Conservation (phyloP, 2,888 invertebrate species). For the Eilema depressum region DNA sequence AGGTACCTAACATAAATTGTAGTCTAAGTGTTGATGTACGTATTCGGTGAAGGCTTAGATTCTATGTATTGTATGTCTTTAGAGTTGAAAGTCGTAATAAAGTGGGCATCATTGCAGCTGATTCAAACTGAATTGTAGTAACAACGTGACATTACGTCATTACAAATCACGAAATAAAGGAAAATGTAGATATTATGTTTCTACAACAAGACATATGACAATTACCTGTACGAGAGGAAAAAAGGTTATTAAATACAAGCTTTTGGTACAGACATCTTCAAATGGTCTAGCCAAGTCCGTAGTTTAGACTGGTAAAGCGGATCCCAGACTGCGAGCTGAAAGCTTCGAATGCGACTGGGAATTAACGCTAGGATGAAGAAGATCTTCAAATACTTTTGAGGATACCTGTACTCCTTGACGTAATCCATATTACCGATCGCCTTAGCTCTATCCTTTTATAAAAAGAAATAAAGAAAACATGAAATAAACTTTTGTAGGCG, state of each 20-base stretch:
- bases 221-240: not conserved
- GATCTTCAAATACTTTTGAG: not conserved
- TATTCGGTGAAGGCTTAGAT: not conserved
- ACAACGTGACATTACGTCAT: not conserved
- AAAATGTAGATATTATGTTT: not conserved
- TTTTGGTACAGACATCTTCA: not conserved
- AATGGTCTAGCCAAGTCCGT: no score
- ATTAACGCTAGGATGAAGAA: no score
- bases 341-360: no score
- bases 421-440: not conserved
- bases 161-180: not conserved
- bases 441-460: not conserved
- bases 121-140: not conserved
- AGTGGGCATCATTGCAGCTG: not conserved
- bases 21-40: not conserved
- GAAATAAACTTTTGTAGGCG: not conserved
- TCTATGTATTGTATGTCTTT: not conserved
- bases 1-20: no score
- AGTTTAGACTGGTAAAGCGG: no score
- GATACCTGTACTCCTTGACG: not conserved
- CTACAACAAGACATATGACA: not conserved
- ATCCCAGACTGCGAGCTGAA: no score
- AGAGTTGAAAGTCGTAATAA: not conserved
- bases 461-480: not conserved
- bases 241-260: not conserved